Evolutionary conservation across 2,888 invertebrate species (phyloP).

Genomic region (Stenolophus ochropezus): DNA sequence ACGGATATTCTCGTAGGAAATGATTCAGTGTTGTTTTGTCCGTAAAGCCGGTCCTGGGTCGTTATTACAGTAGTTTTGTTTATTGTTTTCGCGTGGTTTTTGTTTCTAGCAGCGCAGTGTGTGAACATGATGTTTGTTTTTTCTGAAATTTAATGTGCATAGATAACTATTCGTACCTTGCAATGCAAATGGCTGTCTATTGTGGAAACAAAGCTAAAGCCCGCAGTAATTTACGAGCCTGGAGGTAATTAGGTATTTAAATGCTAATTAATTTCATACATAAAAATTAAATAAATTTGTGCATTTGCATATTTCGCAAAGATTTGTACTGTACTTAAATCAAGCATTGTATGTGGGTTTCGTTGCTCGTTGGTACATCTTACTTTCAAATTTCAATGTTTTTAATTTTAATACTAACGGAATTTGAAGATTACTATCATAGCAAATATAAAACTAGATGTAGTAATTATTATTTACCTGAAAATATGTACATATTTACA

Average conservation of each 20-base stretch:
- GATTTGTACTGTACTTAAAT: not conserved
- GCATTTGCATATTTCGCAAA: constrained; percentile 23
- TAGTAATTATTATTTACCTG: no score
- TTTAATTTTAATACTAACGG: not conserved
- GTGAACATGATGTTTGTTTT: constrained; percentile 31
- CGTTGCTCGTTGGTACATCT: not conserved
- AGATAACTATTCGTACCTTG: constrained; percentile 35
- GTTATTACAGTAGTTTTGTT: constrained; percentile 40
- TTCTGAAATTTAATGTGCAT: constrained; percentile 36
- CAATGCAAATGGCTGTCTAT: constrained; percentile 15
- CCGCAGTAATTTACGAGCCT: not conserved
- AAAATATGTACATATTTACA: no score
- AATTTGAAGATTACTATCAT: not conserved
- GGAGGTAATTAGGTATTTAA: constrained; percentile 39
- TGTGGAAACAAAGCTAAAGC: constrained; percentile 9
- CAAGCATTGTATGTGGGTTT: not conserved
- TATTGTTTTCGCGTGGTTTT: constrained; percentile 38
- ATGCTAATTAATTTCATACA: constrained; percentile 43
- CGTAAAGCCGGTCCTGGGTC: not conserved
- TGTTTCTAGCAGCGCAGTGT: constrained; percentile 16
- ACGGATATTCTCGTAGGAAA: not conserved
- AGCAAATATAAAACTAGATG: no score
- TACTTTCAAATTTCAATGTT: not conserved
- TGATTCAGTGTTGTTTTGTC: not conserved
- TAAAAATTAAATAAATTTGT: constrained; percentile 38